Conservation (phyloP, 1,140 invertebrate species). For the Leptinotarsa defecta region DNA sequence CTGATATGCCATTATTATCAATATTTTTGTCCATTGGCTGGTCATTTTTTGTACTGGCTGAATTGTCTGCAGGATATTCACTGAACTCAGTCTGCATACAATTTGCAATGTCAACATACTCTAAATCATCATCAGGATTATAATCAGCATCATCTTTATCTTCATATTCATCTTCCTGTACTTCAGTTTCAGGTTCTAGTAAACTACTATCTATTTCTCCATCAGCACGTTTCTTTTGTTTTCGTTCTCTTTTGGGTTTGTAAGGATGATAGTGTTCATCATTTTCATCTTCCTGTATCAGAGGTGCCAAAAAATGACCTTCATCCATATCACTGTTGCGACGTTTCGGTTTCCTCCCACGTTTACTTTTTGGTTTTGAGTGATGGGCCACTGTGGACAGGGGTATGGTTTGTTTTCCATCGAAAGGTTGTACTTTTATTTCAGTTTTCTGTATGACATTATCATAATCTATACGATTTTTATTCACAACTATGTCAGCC, state of each 20-base stretch:
- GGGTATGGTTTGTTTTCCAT: background rate
- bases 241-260: constrained; percentile 26
- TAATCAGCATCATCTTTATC: constrained; percentile 25
- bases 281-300: constrained; percentile 21
- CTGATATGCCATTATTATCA: background rate
- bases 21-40: background rate
- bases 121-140: constrained; percentile 23
- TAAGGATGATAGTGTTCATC: constrained; percentile 24
- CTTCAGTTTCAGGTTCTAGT: constrained; percentile 16
- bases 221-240: constrained; percentile 24
- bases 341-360: constrained; percentile 19
- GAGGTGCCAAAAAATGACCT: constrained; percentile 17
- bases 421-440: constrained; percentile 34
- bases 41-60: background rate
- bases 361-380: constrained; percentile 2
- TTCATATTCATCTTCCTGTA: constrained; percentile 20
- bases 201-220: constrained; percentile 29
- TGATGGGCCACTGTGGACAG: no score
- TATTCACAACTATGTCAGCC: constrained; percentile 46
- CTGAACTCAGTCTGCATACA: background rate
- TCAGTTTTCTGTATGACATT: constrained; percentile 44
- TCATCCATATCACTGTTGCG: constrained; percentile 13
- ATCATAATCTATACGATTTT: constrained; percentile 44
- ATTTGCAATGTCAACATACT: constrained; percentile 7
- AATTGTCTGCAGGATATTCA: background rate